Evolutionary conservation across 2,113 vertebrate genomes (phyloP).

Genomic region (Anolis sagrei): DNA sequence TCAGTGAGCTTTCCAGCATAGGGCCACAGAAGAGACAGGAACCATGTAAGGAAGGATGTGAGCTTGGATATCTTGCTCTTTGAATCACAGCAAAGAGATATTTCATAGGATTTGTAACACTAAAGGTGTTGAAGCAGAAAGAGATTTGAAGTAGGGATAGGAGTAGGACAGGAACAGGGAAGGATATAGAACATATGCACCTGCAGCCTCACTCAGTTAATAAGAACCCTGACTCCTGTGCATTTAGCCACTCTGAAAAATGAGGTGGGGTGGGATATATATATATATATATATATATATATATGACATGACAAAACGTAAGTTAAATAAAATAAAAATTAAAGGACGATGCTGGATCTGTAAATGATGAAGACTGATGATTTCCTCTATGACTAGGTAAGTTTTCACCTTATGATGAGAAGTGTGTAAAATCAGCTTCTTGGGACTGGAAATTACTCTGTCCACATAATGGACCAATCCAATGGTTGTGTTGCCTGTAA

Average conservation of each 20-base stretch:
- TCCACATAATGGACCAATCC: not conserved
- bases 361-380: not conserved
- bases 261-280: not conserved
- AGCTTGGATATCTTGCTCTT: conserved; percentile 59
- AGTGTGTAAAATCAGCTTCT: not conserved
- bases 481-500: not conserved
- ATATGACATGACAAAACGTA: not conserved
- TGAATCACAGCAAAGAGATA: conserved; percentile 51
- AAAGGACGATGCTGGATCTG: not conserved
- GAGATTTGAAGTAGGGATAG: not conserved
- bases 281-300: too few relatives aligned
- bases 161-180: not conserved
- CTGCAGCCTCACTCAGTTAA: not conserved
- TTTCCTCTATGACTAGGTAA: not conserved
- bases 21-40: conserved; percentile 39
- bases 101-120: conserved; percentile 32
- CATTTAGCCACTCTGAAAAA: not conserved
- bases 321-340: not conserved
- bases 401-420: not conserved
- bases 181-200: not conserved
- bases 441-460: not conserved
- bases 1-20: conserved; percentile 47
- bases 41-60: conserved; percentile 28
- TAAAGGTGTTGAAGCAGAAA: not conserved
- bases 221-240: not conserved